Base-by-base conservation (phyloP, 2,888 invertebrate species). In the Harmothoe impar region DNA sequence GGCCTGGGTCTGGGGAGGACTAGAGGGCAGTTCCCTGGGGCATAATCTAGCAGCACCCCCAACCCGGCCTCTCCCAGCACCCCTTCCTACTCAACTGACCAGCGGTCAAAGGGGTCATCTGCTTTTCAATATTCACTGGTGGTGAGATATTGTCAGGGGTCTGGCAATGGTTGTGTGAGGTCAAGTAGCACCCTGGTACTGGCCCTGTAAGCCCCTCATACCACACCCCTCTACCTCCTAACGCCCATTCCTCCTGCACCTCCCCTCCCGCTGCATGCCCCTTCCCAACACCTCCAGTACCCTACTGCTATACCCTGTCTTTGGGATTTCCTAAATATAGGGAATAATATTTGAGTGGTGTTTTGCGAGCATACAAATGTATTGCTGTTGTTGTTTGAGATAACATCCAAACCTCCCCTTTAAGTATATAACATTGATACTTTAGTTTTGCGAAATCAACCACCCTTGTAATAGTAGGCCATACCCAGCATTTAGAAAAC, bases 111-210 rank as follows among this genome's bases (percentile, higher is more conserved):
- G 25, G 62, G 62, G 62, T 62, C 62, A 29, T 29, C 72, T 29
- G 20, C 72, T 72, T 72, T 72, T 72, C 72, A 72, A 72, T 72
- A 72, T 72, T 72, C 72, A 72, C 72, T 29, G 15, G 12, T 29
- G 72, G 29, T 29, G 72, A 29, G 72, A 29, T 72, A 72, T 25
- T 25, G 72, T 25, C 72, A 15, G 72, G 29, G 29, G 5, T 72
- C 29, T 29, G 31, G 72, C 15, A 29, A 72, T 15, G 25, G 25
- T 72, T 72, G 15, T 15, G 31, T 12, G 29, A 72, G 72, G 72
- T 72, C 72, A 29, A 25, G 5, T 72, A 62, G 72, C 72, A 72
- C n/a, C 72, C 20, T n/a, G 25, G 29, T 29, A 3, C 29, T 29
- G 31, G 15, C 29, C 72, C 72, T 72, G 12, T 25, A n/a, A n/a